Conservation (phyloP, 2,113 vertebrate genomes). For the Edolisoma coerulescens region DNA sequence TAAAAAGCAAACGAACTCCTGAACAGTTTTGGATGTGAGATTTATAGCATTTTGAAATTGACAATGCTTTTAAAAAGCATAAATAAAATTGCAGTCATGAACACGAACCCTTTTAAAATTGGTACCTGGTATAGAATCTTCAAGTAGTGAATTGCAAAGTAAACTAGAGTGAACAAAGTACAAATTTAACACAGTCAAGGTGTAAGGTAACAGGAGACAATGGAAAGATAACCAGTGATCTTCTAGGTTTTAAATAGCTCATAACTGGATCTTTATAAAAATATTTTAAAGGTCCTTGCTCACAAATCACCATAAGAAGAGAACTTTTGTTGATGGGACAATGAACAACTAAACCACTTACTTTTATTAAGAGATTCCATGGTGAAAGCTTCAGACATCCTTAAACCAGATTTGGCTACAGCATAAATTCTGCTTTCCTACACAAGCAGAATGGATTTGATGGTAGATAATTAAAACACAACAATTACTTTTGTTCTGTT, state of each 20-base stretch:
- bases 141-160: neutral
- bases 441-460: slow-evolving; percentile 47
- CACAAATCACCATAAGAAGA: neutral
- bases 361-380: slow-evolving; percentile 82
- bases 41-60: neutral
- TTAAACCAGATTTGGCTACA: slow-evolving; percentile 94
- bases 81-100: neutral
- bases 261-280: neutral
- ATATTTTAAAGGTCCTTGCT: neutral
- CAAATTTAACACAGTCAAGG: neutral
- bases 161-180: neutral
- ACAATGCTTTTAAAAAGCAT: neutral
- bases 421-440: slow-evolving; percentile 98
- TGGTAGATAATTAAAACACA: neutral
- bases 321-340: neutral
- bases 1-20: neutral
- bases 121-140: neutral
- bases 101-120: neutral
- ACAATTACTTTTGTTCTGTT: neutral
- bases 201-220: neutral
- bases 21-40: neutral
- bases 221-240: neutral
- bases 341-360: slow-evolving; percentile 65
- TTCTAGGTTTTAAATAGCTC: neutral
- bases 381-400: slow-evolving; percentile 88